Conservation (phyloP, 2,797 vertebrate genomes). For the Fistularia commersonii region DNA sequence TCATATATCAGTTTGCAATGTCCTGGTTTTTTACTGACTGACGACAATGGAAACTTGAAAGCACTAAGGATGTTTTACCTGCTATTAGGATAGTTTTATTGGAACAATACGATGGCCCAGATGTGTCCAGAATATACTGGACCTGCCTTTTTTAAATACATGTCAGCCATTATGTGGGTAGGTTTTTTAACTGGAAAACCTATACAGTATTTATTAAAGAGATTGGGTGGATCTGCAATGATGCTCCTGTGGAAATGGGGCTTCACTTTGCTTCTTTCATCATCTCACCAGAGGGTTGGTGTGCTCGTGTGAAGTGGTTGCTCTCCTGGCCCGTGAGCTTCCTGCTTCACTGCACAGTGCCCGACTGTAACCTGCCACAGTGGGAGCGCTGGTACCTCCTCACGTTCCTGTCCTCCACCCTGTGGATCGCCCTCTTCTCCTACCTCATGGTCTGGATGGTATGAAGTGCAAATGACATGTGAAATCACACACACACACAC, state of each 20-base stretch:
- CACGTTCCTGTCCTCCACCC: conserved; percentile 76
- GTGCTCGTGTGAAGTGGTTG: conserved; percentile 68
- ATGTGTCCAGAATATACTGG: no score
- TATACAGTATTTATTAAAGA: no score
- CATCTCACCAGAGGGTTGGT: conserved; percentile 55
- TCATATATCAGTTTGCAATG: no score
- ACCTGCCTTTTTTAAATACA: no score
- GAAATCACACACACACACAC: not conserved
- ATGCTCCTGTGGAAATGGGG: conserved; percentile 8
- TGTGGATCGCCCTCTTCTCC: conserved; percentile 83
- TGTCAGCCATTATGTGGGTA: not conserved
- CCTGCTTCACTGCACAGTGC: conserved; percentile 75
- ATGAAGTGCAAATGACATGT: conserved; percentile 14
- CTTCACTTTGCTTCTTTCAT: not conserved
- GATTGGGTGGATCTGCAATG: conserved; percentile 16
- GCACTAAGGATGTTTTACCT: no score
- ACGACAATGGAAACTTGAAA: no score
- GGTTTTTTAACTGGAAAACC: not conserved
- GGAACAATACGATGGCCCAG: no score
- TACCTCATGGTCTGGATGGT: conserved; percentile 90
- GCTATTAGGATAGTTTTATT: no score
- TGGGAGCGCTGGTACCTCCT: conserved; percentile 81
- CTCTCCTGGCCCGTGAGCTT: conserved; percentile 75
- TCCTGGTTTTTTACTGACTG: no score
- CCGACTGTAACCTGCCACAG: conserved; percentile 70